phyloP scores from a whole-genome alignment of 2,113 vertebrate species.

The Neodontobutis hainanensis region DNA sequence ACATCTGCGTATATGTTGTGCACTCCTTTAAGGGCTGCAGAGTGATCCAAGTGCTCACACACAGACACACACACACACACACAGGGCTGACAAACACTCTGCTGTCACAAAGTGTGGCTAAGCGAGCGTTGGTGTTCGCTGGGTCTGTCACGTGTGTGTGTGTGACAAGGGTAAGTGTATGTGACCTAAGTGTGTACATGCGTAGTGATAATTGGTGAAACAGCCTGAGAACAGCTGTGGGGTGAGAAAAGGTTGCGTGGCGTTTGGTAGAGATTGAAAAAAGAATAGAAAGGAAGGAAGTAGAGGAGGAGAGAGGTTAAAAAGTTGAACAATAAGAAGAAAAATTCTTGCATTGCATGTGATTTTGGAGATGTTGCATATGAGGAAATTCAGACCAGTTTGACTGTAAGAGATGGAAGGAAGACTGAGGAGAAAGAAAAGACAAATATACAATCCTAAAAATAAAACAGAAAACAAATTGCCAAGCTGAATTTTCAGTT shows the following conservation, averaged over 20 bases:
- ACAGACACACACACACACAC: constrained; percentile 37
- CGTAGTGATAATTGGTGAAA: constrained; percentile 81
- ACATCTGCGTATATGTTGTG: constrained; percentile 98
- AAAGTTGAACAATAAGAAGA: constrained; percentile 10
- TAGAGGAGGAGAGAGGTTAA: constrained; percentile 12
- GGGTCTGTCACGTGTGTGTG: constrained; percentile 37
- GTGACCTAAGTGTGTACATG: constrained; percentile 67
- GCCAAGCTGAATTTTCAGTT: too few species aligned
- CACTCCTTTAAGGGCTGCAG: constrained; percentile 80
- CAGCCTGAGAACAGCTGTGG: constrained; percentile 78
- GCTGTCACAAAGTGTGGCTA: constrained; percentile 49
- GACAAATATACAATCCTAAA: background rate
- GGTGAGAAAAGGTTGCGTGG: constrained; percentile 71
- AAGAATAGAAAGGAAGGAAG: constrained; percentile 38
- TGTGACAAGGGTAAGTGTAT: constrained; percentile 32
- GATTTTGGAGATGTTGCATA: background rate
- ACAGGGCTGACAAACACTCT: constrained; percentile 40
- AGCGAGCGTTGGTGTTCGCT: constrained; percentile 47
- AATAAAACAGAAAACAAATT: background rate
- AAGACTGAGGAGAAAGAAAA: background rate
- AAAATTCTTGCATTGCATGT: background rate
- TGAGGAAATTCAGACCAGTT: too few species aligned
- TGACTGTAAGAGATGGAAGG: background rate
- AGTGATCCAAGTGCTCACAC: constrained; percentile 36
- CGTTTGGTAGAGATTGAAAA: constrained; percentile 58